Conservation (phyloP, 2,113 vertebrate genomes). For the Bostrychus sinensis region DNA sequence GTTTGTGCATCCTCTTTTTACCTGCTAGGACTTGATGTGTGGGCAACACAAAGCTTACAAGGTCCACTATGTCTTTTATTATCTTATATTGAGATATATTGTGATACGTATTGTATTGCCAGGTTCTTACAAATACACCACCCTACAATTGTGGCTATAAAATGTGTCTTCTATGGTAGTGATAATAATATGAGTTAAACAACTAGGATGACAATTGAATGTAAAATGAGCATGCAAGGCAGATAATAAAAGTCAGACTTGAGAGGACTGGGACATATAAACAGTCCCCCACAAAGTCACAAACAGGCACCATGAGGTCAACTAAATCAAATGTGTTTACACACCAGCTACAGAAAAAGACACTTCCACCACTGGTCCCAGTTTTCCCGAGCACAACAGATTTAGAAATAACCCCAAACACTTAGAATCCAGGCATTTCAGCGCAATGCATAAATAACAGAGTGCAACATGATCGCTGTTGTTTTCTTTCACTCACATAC, state of each 20-base stretch:
- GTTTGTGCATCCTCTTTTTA: conserved; percentile 36
- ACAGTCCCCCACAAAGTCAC: conserved; percentile 35
- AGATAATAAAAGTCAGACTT: conserved; percentile 35
- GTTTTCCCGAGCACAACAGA: not conserved
- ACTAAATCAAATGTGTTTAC: conserved; percentile 34
- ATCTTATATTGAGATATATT: not conserved
- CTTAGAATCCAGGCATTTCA: conserved; percentile 28
- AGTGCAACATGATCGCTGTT: conserved; percentile 45
- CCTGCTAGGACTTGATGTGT: conserved; percentile 43
- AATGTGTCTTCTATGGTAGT: conserved; percentile 16
- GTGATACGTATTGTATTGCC: not conserved
- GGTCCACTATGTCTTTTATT: conserved; percentile 34
- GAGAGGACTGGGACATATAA: conserved; percentile 38
- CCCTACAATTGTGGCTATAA: conserved; percentile 14
- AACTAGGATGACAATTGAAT: not conserved
- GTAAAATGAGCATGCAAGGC: conserved; percentile 25
- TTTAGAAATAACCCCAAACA: conserved; percentile 43
- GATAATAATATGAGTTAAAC: conserved; percentile 30
- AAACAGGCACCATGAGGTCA: conserved; percentile 17
- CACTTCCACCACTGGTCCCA: conserved; percentile 4
- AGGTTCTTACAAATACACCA: not conserved
- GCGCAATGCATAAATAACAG: conserved; percentile 46
- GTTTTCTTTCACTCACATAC: conserved; percentile 37
- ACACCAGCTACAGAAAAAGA: conserved; percentile 24
- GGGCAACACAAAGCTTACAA: conserved; percentile 39